Percentiles rank a stretch among this genome's conserved stretches.
phyloP scores from a whole-genome alignment of 2,797 vertebrate species.

The Myotis pilosus region DNA sequence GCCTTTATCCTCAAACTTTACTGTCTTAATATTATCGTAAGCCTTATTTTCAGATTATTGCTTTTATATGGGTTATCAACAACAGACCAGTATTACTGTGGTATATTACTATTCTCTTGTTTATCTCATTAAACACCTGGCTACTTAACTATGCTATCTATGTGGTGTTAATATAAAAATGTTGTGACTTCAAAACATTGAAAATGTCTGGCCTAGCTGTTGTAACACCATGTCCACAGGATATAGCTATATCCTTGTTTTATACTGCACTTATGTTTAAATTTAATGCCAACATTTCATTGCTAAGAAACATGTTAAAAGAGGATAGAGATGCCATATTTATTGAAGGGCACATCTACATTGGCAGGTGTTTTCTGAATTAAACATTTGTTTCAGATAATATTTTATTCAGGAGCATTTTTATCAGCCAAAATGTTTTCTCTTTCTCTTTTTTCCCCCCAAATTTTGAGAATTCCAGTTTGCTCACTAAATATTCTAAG shows the following conservation, averaged over 20 bases:
- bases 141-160: constrained; percentile 44
- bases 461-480: constrained; percentile 74
- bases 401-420: constrained; percentile 78
- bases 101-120: constrained; percentile 9
- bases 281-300: constrained; percentile 76
- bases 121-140: constrained; percentile 10
- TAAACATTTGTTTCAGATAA: constrained; percentile 80
- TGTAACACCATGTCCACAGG: constrained; percentile 64
- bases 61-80: constrained; percentile 31
- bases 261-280: constrained; percentile 75
- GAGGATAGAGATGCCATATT: constrained; percentile 75
- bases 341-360: constrained; percentile 80
- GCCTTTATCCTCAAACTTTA: constrained; percentile 8
- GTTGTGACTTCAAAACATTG: constrained; percentile 56
- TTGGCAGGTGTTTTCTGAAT: constrained; percentile 80
- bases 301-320: constrained; percentile 76
- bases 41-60: background rate
- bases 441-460: constrained; percentile 17
- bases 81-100: background rate
- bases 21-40: background rate
- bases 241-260: constrained; percentile 71
- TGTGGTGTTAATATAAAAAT: constrained; percentile 59
- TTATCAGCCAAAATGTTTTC: constrained; percentile 78
- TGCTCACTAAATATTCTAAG: constrained; percentile 64
- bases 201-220: constrained; percentile 62